phyloP scores from a whole-genome alignment of 2,113 vertebrate species.

The Hymenochirus boettgeri region DNA sequence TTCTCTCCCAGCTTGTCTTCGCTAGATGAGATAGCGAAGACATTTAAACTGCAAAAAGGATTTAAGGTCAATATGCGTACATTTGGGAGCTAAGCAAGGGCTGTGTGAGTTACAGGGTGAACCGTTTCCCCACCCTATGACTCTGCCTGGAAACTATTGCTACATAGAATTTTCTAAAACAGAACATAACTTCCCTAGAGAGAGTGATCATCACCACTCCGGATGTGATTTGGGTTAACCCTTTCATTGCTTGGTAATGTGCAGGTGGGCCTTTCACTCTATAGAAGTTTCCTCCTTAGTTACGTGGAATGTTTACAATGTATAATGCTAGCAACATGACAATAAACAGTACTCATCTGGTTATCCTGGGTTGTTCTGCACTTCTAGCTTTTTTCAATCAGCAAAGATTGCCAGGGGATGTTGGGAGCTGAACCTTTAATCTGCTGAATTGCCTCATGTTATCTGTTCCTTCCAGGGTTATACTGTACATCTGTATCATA shows the following conservation, averaged over 20 bases:
- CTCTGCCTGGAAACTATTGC: slow-evolving; percentile 42
- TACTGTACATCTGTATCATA: too few species aligned
- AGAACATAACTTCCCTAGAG: slow-evolving; percentile 40
- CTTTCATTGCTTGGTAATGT: neutral
- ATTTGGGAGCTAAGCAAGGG: slow-evolving; percentile 34
- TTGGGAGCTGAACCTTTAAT: too few species aligned
- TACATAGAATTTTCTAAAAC: slow-evolving; percentile 26
- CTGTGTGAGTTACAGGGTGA: slow-evolving; percentile 27
- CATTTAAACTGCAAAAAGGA: neutral
- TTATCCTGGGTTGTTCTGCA: too few species aligned
- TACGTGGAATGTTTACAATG: neutral
- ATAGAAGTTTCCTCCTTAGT: neutral
- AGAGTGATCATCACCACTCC: slow-evolving; percentile 17
- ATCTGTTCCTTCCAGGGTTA: too few species aligned
- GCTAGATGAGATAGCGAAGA: too few species aligned
- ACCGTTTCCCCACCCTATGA: slow-evolving; percentile 40
- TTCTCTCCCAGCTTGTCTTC: too few species aligned
- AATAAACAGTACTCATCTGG: too few species aligned
- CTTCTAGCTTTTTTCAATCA: too few species aligned
- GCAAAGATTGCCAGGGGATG: too few species aligned
- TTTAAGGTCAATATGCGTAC: slow-evolving; percentile 25
- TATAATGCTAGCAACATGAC: too few species aligned
- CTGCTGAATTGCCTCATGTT: too few species aligned
- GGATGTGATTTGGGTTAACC: slow-evolving; percentile 19
- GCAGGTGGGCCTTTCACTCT: neutral